Base-by-base conservation (phyloP, 2,888 invertebrate species). In the Drosophila rubida region DNA sequence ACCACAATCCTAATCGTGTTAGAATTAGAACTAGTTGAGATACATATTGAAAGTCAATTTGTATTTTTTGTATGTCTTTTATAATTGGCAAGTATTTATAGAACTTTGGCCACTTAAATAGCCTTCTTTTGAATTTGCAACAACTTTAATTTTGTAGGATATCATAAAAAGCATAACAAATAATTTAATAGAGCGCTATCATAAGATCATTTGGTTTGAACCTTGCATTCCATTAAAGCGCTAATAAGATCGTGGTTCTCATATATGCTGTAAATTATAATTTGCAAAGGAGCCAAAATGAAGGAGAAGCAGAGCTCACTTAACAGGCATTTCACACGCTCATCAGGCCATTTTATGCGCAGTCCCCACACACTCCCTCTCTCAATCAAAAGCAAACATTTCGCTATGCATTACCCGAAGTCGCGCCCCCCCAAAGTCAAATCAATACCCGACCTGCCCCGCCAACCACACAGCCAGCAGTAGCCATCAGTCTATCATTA, bases 401-500 rank as follows among this genome's bases (percentile, higher is more conserved):
- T 77, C 66, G 58, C 58, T 72, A 69, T 80, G 80, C 80, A 76
- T 72, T 68, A 70, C 64, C 46, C 60, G 11, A 23, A 39, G 22
- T 11, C 57, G 37, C 71, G 51, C 39, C 62, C 54, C 27, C 41
- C 61, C 50, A 59, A 62, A 72, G 68, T 67, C 83, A 79, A 86
- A 81, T 83, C 81, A 83, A 85, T 78, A 75, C 44, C 27, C 23
- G 30, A 0, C 22, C 11, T n/a, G n/a, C 9, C 4, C 19, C 30
- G 0, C 2, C 1, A 35, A 4, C 46, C 19, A 22, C 3, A 7
- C 23, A 32, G 13, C n/a, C n/a, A 32, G 7, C 11, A 25, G 1
- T 3, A 7, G 9, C 23, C 62, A 68, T 68, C 63, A 45, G 51
- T 60, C 67, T 46, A 59, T 62, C 83, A 83, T 83, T 83, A 75